Percentiles rank a stretch among this genome's conserved stretches.
Evolutionary conservation across 1,140 invertebrate species (phyloP).

Genomic region (Sycophaga agraensis): DNA sequence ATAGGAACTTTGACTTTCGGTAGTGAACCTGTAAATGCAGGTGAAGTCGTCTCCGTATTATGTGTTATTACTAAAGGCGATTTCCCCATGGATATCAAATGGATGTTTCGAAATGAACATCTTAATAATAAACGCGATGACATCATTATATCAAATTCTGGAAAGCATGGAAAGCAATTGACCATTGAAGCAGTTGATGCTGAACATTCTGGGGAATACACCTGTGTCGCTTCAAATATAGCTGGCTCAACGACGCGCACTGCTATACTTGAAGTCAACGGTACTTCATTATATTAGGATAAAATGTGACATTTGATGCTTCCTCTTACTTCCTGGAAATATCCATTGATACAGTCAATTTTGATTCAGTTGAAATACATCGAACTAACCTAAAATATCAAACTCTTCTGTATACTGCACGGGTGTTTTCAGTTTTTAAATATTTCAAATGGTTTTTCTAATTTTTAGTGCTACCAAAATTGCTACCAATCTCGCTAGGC

Average conservation of each 20-base stretch:
- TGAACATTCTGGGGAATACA: slow-evolving; percentile 73
- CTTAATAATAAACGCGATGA: slow-evolving; percentile 57
- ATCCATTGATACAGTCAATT: neutral
- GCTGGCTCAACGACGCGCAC: slow-evolving; percentile 67
- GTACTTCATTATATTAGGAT: slow-evolving; percentile 51
- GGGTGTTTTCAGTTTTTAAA: neutral
- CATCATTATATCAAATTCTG: slow-evolving; percentile 63
- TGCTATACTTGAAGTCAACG: slow-evolving; percentile 72
- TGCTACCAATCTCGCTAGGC: slow-evolving; percentile 64
- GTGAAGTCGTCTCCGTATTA: slow-evolving; percentile 67
- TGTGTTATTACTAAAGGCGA: slow-evolving; percentile 67
- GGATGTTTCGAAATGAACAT: slow-evolving; percentile 63
- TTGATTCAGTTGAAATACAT: neutral
- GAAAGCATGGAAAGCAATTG: slow-evolving; percentile 72
- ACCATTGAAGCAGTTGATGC: slow-evolving; percentile 69
- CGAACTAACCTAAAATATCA: no score
- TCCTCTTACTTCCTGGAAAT: neutral
- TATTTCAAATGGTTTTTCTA: slow-evolving; percentile 15
- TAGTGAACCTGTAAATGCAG: slow-evolving; percentile 70
- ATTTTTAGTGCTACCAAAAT: slow-evolving; percentile 63
- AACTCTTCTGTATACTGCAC: neutral
- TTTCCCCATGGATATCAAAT: slow-evolving; percentile 64
- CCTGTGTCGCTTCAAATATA: slow-evolving; percentile 69
- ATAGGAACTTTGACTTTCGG: slow-evolving; percentile 68
- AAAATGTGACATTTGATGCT: slow-evolving; percentile 56